phyloP scores from a whole-genome alignment of 2,888 invertebrate genomes.

The Gisinianus flammeolus region DNA sequence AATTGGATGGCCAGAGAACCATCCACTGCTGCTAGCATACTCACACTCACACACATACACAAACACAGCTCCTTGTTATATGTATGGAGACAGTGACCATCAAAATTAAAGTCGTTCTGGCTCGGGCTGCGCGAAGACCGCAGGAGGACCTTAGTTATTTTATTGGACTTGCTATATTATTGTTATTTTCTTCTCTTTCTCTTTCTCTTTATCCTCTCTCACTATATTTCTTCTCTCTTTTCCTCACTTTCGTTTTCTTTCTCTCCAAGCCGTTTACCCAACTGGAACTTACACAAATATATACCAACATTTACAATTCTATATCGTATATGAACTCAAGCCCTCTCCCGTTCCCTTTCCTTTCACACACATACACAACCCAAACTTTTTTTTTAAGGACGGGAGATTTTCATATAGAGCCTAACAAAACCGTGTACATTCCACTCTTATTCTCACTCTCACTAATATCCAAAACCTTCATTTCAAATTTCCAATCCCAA shows the following conservation, averaged over 20 bases:
- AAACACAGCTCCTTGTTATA: conserved; percentile 3
- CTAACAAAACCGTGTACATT: background rate
- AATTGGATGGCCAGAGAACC: conserved; percentile 36
- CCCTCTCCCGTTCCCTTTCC: background rate
- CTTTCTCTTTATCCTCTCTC: conserved; percentile 3
- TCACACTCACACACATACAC: background rate
- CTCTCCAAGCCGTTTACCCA: conserved; percentile 7
- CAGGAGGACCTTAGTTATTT: conserved; percentile 42
- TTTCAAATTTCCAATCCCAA: too few relatives aligned
- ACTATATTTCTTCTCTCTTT: background rate
- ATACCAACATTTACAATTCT: background rate
- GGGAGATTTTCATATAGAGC: background rate
- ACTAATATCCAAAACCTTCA: too few relatives aligned
- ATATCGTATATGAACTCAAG: background rate
- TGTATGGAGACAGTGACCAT: conserved; percentile 39
- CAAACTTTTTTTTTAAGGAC: too few relatives aligned
- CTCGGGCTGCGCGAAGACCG: conserved; percentile 17
- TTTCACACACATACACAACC: background rate
- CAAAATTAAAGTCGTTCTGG: conserved; percentile 43
- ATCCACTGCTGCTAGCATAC: background rate
- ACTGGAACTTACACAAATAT: conserved; percentile 33
- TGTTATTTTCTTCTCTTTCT: conserved; percentile 34
- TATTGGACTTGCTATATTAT: conserved; percentile 39
- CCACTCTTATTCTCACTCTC: background rate
- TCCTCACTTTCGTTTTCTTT: conserved; percentile 2